These are phyloP conservation scores for Lypha dubia DNA, from an alignment of 2,888 invertebrate genomes.

Conservation along the genomic window DNA sequence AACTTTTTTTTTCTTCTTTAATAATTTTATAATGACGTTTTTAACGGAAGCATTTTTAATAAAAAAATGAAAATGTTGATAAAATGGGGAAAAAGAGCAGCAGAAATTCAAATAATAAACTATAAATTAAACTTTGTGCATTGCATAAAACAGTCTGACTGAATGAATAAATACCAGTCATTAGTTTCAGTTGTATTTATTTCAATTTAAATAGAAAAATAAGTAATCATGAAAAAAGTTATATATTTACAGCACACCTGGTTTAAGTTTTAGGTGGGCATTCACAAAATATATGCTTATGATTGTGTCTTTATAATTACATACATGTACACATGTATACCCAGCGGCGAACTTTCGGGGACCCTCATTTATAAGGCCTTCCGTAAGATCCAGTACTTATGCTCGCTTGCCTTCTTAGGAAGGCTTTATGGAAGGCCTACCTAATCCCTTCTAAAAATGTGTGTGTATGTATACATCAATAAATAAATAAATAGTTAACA, in stretches of 20 bases:
- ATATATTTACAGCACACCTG: conserved; percentile 50
- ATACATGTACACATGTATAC: too few relatives aligned
- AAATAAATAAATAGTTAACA: too few relatives aligned
- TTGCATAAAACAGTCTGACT: background rate
- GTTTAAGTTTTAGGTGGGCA: conserved; percentile 7
- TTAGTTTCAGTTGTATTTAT: conserved; percentile 42
- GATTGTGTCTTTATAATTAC: too few relatives aligned
- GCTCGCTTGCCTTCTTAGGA: too few relatives aligned
- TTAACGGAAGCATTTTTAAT: conserved; percentile 21
- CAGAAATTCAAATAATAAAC: conserved; percentile 9
- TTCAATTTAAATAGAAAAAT: conserved; percentile 4
- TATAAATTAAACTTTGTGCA: conserved; percentile 31
- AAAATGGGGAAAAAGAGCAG: background rate
- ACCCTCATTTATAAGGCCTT: too few relatives aligned
- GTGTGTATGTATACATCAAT: too few relatives aligned
- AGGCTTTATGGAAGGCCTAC: too few relatives aligned
- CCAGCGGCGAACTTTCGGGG: too few relatives aligned
- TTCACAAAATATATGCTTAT: background rate
- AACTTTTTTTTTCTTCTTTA: background rate
- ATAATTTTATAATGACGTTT: background rate
- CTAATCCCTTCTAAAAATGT: too few relatives aligned
- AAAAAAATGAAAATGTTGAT: conserved; percentile 24
- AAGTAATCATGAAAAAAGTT: conserved; percentile 11
- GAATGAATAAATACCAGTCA: conserved; percentile 56
- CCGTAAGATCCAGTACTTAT: too few relatives aligned